These are phyloP conservation scores for Sapayoa aenigma DNA, from an alignment of 2,113 vertebrate genomes.

Conservation along the genomic window DNA sequence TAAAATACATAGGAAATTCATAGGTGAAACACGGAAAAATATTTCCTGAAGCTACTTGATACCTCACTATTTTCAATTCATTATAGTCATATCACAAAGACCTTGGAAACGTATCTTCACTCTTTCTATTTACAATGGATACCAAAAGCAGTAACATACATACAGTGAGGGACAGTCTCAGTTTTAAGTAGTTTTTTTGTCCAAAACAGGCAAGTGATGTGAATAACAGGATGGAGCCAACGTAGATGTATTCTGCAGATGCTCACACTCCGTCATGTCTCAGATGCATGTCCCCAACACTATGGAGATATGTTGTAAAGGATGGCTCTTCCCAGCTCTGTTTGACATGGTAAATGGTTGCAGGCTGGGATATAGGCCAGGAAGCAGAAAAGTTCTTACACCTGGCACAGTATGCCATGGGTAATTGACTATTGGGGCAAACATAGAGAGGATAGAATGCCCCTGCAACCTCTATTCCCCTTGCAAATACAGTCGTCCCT, in stretches of 20 bases:
- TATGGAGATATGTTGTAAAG: neutral
- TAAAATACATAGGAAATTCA: neutral
- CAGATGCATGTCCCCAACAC: neutral
- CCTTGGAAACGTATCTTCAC: neutral
- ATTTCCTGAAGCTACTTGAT: neutral
- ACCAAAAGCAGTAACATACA: neutral
- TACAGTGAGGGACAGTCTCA: neutral
- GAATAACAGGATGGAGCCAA: neutral
- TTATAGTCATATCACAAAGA: neutral
- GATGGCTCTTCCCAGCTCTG: neutral
- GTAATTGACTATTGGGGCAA: neutral
- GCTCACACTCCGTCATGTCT: neutral
- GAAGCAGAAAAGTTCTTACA: neutral
- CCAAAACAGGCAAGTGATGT: neutral
- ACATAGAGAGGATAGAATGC: neutral
- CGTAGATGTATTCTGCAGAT: neutral
- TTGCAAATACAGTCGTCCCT: too few relatives aligned
- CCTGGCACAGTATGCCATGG: neutral
- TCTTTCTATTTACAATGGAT: neutral
- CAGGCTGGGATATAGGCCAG: neutral
- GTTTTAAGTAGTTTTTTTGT: neutral
- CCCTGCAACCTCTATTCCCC: neutral
- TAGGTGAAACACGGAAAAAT: neutral
- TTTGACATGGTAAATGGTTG: neutral
- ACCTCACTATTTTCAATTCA: neutral